Evolutionary conservation across 2,113 vertebrate species (phyloP), one percentile per base, ranked within the genome.

Genomic region (Myiozetetes cayanensis): DNA sequence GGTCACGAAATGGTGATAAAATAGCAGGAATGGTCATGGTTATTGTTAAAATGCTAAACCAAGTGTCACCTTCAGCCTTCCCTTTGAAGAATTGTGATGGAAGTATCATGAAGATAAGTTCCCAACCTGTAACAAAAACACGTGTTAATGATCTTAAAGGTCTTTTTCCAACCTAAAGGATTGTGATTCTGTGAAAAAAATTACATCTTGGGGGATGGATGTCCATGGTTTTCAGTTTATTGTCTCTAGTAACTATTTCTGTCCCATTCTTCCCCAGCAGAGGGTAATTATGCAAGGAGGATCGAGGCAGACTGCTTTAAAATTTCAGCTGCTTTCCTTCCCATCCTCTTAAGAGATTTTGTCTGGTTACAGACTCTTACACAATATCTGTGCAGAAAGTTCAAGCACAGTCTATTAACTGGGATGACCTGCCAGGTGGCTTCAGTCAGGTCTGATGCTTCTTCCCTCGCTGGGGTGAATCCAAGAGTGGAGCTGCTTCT

Each of bases 301-400:
- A 46, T 39, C 76, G 81, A 72, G 65, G 30, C 74, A 74, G 65
- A 37, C 21, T 43, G 8, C 41, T 79, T 74, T 1, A 28, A 68
- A 81, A 61, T 75, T 90, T 82, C 50, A 85, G 19, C 62, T 88
- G 67, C 66, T 82, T 53, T 67, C 49, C 21, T 50, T 72, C 31
- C 41, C 61, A 59, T 79, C 71, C 43, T 62, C 75, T 90, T 30
- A 53, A 5, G 10, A 83, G 84, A 37, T 43, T 91, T 89, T 76
- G 58, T 24, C 44, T 59, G 58, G 22, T 30, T 10, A 1, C 30
- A 65, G 59, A 16, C 30, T 81, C 35, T 83, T 85, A 68, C 17
- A 77, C 63, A 84, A 55, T 63, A 18, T 65, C 19, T 31, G 17
- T 55, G 73, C 39, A 61, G 41, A 61, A 81, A 87, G 33, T 61